phyloP scores from a whole-genome alignment of 2,888 invertebrate genomes.

The Lysandra coridon region DNA sequence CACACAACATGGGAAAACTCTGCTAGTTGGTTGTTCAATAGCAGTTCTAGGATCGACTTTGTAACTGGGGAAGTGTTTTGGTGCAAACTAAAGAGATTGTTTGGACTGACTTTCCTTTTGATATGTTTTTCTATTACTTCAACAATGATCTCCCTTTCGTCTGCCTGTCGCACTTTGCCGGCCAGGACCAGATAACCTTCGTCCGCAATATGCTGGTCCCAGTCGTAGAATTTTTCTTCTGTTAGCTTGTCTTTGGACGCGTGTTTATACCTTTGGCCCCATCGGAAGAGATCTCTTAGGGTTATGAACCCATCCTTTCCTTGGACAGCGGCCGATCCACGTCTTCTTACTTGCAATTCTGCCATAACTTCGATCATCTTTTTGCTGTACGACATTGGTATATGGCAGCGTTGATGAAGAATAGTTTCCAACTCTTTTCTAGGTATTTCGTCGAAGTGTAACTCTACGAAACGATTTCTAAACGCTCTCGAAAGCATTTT shows the following conservation, averaged over 20 bases:
- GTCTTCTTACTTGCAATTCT: conserved; percentile 90
- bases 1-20: conserved; percentile 93
- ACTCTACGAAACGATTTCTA: conserved; percentile 97
- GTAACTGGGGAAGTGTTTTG: conserved; percentile 88
- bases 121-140: conserved; percentile 89
- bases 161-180: conserved; percentile 91
- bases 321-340: conserved; percentile 93
- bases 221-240: conserved; percentile 88
- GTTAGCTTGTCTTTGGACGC: conserved; percentile 81
- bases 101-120: conserved; percentile 85
- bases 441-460: conserved; percentile 98
- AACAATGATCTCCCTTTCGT: conserved; percentile 91
- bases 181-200: conserved; percentile 97
- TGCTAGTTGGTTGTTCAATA: conserved; percentile 77
- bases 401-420: conserved; percentile 91
- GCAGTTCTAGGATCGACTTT: conserved; percentile 83
- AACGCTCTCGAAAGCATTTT: conserved; percentile 98
- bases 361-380: conserved; percentile 95
- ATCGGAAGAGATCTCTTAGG: conserved; percentile 95
- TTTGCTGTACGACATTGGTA: conserved; percentile 92
- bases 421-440: conserved; percentile 92
- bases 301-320: conserved; percentile 97
- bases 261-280: conserved; percentile 96
- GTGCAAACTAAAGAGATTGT: conserved; percentile 85
- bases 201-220: conserved; percentile 98